Percentiles rank a stretch among this genome's conserved stretches.
Evolutionary conservation across 2,888 invertebrate species (phyloP).

Genomic region (Cordilura impudica): DNA sequence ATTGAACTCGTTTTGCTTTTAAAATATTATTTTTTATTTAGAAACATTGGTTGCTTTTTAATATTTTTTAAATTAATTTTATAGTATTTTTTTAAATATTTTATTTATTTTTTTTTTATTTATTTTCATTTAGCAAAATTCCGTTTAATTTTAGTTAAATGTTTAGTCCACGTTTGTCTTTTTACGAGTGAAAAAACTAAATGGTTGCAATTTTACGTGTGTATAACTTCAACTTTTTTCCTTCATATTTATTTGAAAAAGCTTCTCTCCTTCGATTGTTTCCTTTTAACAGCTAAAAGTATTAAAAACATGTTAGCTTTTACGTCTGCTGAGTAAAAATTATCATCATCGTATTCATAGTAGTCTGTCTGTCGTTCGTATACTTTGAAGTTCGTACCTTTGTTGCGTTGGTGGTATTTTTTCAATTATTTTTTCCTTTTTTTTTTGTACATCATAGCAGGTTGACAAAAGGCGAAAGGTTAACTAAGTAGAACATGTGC

Average conservation of each 20-base stretch:
- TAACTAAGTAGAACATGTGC: constrained; percentile 50
- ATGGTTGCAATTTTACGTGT: constrained; percentile 74
- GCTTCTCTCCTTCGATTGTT: constrained; percentile 48
- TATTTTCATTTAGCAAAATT: constrained; percentile 47
- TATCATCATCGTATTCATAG: background rate
- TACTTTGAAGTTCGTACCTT: constrained; percentile 5
- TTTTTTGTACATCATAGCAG: background rate
- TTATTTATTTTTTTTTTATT: constrained; percentile 61
- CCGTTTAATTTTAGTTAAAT: constrained; percentile 38
- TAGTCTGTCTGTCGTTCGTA: background rate
- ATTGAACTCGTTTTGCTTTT: too few species aligned
- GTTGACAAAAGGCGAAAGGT: constrained; percentile 58
- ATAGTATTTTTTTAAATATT: background rate
- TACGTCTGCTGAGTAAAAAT: background rate
- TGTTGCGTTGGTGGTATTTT: constrained; percentile 48
- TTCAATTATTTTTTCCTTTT: background rate
- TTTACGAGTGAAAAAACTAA: constrained; percentile 67
- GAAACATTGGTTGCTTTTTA: background rate
- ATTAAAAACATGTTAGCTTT: constrained; percentile 50
- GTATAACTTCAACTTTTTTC: constrained; percentile 70
- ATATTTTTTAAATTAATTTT: background rate
- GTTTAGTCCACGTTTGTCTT: constrained; percentile 65
- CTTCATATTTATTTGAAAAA: constrained; percentile 14
- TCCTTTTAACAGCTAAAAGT: constrained; percentile 15
- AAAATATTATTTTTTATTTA: background rate